phyloP scores from a whole-genome alignment of 2,888 invertebrate genomes.

The Dasypolia templi region DNA sequence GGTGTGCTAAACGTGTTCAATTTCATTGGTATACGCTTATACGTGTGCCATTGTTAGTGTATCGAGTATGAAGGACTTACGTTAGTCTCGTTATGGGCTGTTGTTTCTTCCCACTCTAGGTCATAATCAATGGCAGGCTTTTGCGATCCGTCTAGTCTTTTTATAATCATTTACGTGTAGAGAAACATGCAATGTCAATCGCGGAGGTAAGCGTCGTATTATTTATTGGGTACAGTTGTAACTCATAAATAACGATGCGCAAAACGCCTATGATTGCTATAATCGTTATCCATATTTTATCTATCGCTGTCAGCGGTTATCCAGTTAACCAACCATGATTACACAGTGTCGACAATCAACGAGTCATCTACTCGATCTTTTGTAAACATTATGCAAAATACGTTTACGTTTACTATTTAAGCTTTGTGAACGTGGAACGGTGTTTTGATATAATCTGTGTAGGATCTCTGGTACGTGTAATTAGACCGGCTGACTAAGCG shows the following conservation, averaged over 20 bases:
- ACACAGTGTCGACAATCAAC: constrained; percentile 68
- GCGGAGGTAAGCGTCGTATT: constrained; percentile 28
- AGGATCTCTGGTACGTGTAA: constrained; percentile 76
- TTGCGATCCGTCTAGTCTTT: constrained; percentile 41
- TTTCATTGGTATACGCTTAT: too few relatives aligned
- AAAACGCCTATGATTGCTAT: constrained; percentile 63
- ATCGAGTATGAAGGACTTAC: constrained; percentile 30
- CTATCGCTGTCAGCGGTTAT: constrained; percentile 67
- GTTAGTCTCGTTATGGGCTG: constrained; percentile 54
- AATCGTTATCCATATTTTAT: constrained; percentile 71
- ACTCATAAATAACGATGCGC: constrained; percentile 60
- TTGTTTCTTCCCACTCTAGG: constrained; percentile 51
- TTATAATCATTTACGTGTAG: constrained; percentile 31
- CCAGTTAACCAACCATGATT: constrained; percentile 69
- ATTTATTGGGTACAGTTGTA: constrained; percentile 52
- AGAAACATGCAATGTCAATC: constrained; percentile 39
- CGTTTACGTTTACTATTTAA: constrained; percentile 64
- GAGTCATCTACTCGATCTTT: constrained; percentile 66
- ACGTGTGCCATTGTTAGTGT: constrained; percentile 59
- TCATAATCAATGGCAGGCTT: constrained; percentile 49
- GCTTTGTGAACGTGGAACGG: constrained; percentile 62
- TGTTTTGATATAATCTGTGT: constrained; percentile 77
- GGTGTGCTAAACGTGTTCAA: too few relatives aligned
- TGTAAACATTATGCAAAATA: constrained; percentile 69
- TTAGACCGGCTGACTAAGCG: constrained; percentile 83